phyloP scores from a whole-genome alignment of 2,888 invertebrate genomes.

The Andrena flavipes region DNA sequence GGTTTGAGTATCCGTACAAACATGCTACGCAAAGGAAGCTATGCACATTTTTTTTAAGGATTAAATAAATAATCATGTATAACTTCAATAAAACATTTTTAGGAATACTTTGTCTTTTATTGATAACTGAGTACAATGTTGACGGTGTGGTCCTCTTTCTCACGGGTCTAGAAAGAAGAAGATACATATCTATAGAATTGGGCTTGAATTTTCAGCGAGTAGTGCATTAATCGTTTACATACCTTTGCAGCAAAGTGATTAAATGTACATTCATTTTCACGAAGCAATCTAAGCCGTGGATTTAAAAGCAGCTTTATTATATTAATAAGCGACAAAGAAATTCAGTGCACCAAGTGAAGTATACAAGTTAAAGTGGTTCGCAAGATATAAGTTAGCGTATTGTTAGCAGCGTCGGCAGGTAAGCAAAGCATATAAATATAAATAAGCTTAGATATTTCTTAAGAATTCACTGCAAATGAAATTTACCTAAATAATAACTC shows the following conservation, averaged over 20 bases:
- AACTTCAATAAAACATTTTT: conserved; percentile 68
- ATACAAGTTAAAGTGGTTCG: conserved; percentile 31
- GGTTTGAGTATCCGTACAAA: conserved; percentile 24
- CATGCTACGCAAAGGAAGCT: conserved; percentile 27
- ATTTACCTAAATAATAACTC: conserved; percentile 84
- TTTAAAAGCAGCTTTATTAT: conserved; percentile 37
- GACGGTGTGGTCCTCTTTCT: conserved; percentile 29
- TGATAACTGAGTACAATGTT: conserved; percentile 26
- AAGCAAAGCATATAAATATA: conserved; percentile 32
- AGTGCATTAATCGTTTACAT: conserved; percentile 35
- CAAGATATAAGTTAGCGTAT: conserved; percentile 14
- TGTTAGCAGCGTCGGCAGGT: conserved; percentile 24
- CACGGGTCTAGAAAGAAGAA: conserved; percentile 66
- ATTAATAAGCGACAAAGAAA: conserved; percentile 44
- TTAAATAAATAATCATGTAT: conserved; percentile 57
- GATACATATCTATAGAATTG: conserved; percentile 24
- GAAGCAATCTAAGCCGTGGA: conserved; percentile 48
- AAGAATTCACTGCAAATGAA: conserved; percentile 54
- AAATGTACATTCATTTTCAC: conserved; percentile 15
- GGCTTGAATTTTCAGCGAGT: not conserved
- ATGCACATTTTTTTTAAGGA: conserved; percentile 35
- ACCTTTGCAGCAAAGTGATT: conserved; percentile 46
- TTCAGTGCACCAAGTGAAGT: conserved; percentile 41
- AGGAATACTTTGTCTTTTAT: conserved; percentile 64
- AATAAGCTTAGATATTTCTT: conserved; percentile 6